Conservation (phyloP, 2,797 vertebrate genomes). For the Decapterus maruadsi region DNA sequence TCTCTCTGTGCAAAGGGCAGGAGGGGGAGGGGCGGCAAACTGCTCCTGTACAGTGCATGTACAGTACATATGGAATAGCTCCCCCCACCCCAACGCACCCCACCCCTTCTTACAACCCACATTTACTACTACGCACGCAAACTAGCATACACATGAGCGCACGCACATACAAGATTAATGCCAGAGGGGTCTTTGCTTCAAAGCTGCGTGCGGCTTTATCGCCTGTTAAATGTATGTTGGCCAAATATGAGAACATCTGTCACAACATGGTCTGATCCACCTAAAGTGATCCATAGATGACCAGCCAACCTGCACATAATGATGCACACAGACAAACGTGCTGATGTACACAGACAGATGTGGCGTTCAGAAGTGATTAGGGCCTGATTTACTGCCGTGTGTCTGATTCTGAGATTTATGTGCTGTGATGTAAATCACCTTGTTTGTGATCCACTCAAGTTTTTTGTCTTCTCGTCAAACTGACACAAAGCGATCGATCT, state of each 20-base stretch:
- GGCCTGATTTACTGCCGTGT: slow-evolving; percentile 24
- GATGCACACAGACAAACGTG: slow-evolving; percentile 20
- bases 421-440: neutral
- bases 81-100: neutral
- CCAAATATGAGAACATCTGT: slow-evolving; percentile 73
- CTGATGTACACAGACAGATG: slow-evolving; percentile 12
- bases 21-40: slow-evolving; percentile 22
- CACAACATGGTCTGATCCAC: slow-evolving; percentile 58
- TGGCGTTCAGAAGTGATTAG: slow-evolving; percentile 1
- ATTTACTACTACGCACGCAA: slow-evolving; percentile 71
- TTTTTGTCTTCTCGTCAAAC: slow-evolving; percentile 16
- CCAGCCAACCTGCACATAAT: neutral
- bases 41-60: slow-evolving; percentile 50
- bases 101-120: slow-evolving; percentile 34
- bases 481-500: slow-evolving; percentile 22
- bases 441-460: neutral
- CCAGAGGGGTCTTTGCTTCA: slow-evolving; percentile 55
- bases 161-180: slow-evolving; percentile 62
- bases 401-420: slow-evolving; percentile 13
- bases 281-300: slow-evolving; percentile 27
- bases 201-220: slow-evolving; percentile 62
- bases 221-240: slow-evolving; percentile 77
- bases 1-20: slow-evolving; percentile 28
- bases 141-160: slow-evolving; percentile 75
- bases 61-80: slow-evolving; percentile 48